Base-by-base conservation (phyloP, 2,888 invertebrate genomes). In the Oligia strigilis region DNA sequence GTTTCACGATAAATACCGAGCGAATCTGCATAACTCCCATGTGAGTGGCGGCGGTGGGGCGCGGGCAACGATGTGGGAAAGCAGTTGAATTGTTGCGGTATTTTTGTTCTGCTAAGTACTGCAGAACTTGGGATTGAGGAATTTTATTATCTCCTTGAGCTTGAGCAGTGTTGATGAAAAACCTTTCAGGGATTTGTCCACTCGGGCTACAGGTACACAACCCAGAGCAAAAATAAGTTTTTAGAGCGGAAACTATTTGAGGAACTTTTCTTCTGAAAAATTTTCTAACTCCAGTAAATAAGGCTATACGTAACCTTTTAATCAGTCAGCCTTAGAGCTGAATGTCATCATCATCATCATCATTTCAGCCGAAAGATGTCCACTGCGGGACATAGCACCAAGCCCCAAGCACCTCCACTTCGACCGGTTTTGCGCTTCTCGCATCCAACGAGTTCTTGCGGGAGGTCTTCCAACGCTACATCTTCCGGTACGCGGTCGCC, bases 21-120 rank as follows among this genome's bases (percentile, higher is more conserved):
- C 77, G 93, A 95, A 96, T 97, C 96, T 97, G 96, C 97, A 97
- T 96, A 96, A 95, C 96, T 95, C 95, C 94, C 92, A 93, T 93
- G 93, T 93, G 92, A 93, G 93, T 91, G 93, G 93, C 92, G 91
- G 89, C 89, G 91, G 91, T 92, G 92, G 94, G 93, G 93, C 89
- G 89, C 90, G 72, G 36, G 0, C 70, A 0, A 0, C 4, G 66
- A 85, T 72, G 69, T 77, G 29, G 17, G 75, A 83, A 23, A 0
- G 4, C 1, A 58, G 1, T 65, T 19, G 2, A 0, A 14, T 72
- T 40, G 84, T 75, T 82, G 29, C 19, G 87, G 77, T 71, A 67
- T 65, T 19, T 4, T 46, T 5, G 14, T 17, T 23, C 17, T 17
- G 2, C 17, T 17, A 4, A 14, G 60, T 29, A 29, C 23, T 72